Percentiles rank a stretch among this genome's conserved stretches.
Evolutionary conservation across 2,797 vertebrate genomes (phyloP).

Genomic region (Gastrophryne carolinensis): DNA sequence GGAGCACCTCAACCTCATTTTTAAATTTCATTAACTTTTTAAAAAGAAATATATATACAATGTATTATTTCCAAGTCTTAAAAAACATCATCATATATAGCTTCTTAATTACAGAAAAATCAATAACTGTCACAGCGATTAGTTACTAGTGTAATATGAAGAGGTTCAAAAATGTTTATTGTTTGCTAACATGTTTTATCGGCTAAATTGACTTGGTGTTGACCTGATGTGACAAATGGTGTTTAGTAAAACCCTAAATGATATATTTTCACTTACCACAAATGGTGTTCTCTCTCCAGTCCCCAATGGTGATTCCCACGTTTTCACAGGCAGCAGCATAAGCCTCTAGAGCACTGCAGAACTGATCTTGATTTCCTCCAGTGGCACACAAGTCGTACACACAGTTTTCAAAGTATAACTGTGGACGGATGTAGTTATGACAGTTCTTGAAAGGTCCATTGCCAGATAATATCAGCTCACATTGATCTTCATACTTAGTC

Average conservation of each 20-base stretch:
- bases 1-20: too few species aligned
- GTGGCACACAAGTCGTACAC: slow-evolving; percentile 77
- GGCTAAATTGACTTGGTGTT: too few species aligned
- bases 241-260: neutral
- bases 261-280: slow-evolving; percentile 69
- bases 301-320: slow-evolving; percentile 66
- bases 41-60: too few species aligned
- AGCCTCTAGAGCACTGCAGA: slow-evolving; percentile 73
- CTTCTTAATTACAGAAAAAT: too few species aligned
- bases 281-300: slow-evolving; percentile 70
- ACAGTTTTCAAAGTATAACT: slow-evolving; percentile 72
- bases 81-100: too few species aligned
- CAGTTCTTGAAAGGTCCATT: slow-evolving; percentile 70
- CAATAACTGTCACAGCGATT: too few species aligned
- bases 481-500: slow-evolving; percentile 58
- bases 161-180: too few species aligned
- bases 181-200: too few species aligned
- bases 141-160: too few species aligned
- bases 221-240: neutral
- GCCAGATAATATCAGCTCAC: slow-evolving; percentile 23
- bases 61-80: too few species aligned
- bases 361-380: slow-evolving; percentile 62
- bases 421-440: slow-evolving; percentile 70
- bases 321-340: slow-evolving; percentile 74
- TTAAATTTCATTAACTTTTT: too few species aligned